Evolutionary conservation across 2,888 invertebrate genomes (phyloP).

Genomic region (Trissolcus japonicus): DNA sequence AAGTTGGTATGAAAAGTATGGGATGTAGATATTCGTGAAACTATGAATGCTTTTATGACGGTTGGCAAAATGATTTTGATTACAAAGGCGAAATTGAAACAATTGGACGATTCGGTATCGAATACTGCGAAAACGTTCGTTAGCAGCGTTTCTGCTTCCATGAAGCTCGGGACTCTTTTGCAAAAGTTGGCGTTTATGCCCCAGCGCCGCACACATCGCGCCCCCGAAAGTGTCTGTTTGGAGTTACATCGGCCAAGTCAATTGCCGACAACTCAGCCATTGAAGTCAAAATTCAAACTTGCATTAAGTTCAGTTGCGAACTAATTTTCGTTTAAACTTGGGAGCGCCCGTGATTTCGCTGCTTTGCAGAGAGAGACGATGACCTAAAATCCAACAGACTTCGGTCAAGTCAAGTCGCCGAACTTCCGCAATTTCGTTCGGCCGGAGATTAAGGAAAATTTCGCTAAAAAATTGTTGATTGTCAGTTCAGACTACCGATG

Average conservation of each 20-base stretch:
- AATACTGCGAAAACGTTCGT: conserved; percentile 4
- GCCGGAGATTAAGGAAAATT: conserved; percentile 56
- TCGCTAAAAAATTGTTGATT: conserved; percentile 44
- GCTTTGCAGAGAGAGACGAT: conserved; percentile 30
- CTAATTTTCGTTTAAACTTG: conserved; percentile 58
- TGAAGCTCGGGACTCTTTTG: conserved; percentile 21
- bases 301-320: conserved; percentile 50
- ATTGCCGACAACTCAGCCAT: conserved; percentile 51
- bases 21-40: no score
- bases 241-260: conserved; percentile 48
- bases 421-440: conserved; percentile 57
- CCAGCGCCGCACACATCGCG: conserved; percentile 7
- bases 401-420: conserved; percentile 53
- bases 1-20: no score
- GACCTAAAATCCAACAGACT: conserved; percentile 55
- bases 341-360: conserved; percentile 37
- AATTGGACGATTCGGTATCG: no score
- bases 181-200: conserved; percentile 17
- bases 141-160: conserved; percentile 10
- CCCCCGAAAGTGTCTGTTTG: conserved; percentile 41
- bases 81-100: no score
- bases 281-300: conserved; percentile 53
- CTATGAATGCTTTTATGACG: no score
- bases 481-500: conserved; percentile 39
- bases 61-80: no score